Evolutionary conservation across 1,140 invertebrate species (phyloP), one percentile per base, ranked within the genome.

Genomic region (Camponotus pennsylvanicus): DNA sequence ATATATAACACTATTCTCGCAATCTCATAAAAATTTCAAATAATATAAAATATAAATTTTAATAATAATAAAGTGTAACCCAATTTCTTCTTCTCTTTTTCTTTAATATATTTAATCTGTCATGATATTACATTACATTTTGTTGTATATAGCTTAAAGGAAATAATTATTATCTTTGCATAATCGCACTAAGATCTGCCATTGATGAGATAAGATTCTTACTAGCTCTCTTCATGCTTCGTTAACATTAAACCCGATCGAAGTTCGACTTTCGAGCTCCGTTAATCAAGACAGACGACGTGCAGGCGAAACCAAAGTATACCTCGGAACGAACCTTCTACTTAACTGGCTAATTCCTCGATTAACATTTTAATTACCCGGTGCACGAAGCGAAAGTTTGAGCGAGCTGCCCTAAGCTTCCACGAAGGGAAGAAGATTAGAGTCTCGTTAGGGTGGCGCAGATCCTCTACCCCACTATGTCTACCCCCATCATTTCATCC

Each of bases 291-390:
- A 86, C 67, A 66, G 77, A 88, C 80, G 77, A 86, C 59, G 40
- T 57, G 45, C 80, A 42, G 40, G 63, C 70, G 40, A 79, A 80
- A 79, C 27, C 66, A 21, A 88, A 70, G 40, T 78, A 71, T 71
- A 70, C 11, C 37, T 18, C 15, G 52, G 52, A 37, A n/a, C 21
- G 52, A 79, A 55, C 34, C 67, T 75, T 52, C 77, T 82, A 42
- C 85, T 76, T 83, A 84, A 82, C 61, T 57, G 34, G 42, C 78
- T 88, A 88, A 90, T 90, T 80, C 55, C 84, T 86, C 85, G 80
- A 88, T 88, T 90, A 90, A 86, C 89, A 86, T 88, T 90, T 90
- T 84, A 90, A 90, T 88, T 90, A 86, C 78, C 57, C 61, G 69
- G 69, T 57, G 52, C 55, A 66, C 76, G 61, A 86, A 21, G 27